Percentiles rank a stretch among this genome's conserved stretches.
Evolutionary conservation across 2,888 invertebrate species (phyloP).

Genomic region (Theretra japonica): DNA sequence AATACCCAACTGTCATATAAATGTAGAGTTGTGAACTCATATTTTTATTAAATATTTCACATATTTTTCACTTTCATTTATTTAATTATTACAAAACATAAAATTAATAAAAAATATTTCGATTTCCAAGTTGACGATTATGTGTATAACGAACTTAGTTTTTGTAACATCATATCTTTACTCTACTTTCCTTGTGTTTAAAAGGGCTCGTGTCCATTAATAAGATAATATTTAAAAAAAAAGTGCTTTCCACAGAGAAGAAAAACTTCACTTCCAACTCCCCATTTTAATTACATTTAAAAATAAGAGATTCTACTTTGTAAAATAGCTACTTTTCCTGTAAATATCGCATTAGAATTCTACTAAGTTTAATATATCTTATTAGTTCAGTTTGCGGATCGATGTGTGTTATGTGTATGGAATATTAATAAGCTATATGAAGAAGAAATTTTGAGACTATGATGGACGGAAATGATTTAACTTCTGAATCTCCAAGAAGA

Average conservation of each 20-base stretch:
- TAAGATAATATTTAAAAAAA: not conserved
- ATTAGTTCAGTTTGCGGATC: not conserved
- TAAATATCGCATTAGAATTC: not conserved
- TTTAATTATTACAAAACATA: too few relatives aligned
- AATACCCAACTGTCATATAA: too few relatives aligned
- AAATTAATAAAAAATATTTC: too few relatives aligned
- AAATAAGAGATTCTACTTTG: not conserved
- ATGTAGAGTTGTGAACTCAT: too few relatives aligned
- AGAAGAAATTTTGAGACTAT: conserved; percentile 64
- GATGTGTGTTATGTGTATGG: conserved; percentile 55
- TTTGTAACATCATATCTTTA: too few relatives aligned
- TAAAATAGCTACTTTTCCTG: too few relatives aligned
- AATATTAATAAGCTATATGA: conserved; percentile 38
- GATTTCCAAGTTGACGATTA: too few relatives aligned
- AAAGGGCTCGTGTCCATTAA: too few relatives aligned
- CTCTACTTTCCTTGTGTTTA: too few relatives aligned
- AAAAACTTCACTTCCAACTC: not conserved
- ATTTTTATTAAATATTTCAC: too few relatives aligned
- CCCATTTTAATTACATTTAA: not conserved
- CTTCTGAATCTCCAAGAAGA: conserved; percentile 84
- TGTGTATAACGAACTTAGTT: too few relatives aligned
- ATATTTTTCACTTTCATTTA: too few relatives aligned
- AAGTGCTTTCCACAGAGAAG: not conserved
- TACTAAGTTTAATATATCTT: not conserved
- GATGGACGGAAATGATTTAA: conserved; percentile 90